Conservation (phyloP, 2,888 invertebrate genomes). For the Adelognathus sp. region DNA sequence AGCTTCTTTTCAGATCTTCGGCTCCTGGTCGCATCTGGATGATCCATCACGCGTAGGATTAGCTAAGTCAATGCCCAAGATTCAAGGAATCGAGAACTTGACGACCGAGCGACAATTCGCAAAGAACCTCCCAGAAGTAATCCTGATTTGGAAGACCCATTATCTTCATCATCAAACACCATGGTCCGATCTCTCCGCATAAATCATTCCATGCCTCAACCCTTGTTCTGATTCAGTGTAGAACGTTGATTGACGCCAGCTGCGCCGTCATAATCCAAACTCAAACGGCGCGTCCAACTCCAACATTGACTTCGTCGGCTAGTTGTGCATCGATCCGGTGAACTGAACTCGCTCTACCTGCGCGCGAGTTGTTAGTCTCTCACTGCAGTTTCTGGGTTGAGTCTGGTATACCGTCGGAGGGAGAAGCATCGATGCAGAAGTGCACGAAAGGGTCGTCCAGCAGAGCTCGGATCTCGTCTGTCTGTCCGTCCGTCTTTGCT, state of each 20-base stretch:
- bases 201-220: conserved; percentile 13
- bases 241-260: conserved; percentile 54
- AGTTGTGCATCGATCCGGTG: not conserved
- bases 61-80: too few species aligned
- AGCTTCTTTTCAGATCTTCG: too few species aligned
- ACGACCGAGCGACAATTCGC: too few species aligned
- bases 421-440: not conserved
- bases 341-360: not conserved
- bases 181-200: not conserved
- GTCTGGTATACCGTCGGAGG: not conserved
- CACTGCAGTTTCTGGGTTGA: not conserved
- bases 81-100: too few species aligned
- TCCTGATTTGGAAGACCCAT: not conserved
- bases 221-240: not conserved
- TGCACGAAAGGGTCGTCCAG: not conserved
- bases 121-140: too few species aligned
- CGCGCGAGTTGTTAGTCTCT: not conserved
- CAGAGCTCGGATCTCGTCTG: not conserved
- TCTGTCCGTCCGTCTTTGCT: not conserved
- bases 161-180: not conserved
- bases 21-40: too few species aligned
- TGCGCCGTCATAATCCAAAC: conserved; percentile 53
- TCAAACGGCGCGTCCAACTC: conserved; percentile 53
- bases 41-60: too few species aligned
- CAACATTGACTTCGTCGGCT: conserved; percentile 29